Base-by-base conservation (phyloP, 2,113 vertebrate species). In the Vicugna pacos region DNA sequence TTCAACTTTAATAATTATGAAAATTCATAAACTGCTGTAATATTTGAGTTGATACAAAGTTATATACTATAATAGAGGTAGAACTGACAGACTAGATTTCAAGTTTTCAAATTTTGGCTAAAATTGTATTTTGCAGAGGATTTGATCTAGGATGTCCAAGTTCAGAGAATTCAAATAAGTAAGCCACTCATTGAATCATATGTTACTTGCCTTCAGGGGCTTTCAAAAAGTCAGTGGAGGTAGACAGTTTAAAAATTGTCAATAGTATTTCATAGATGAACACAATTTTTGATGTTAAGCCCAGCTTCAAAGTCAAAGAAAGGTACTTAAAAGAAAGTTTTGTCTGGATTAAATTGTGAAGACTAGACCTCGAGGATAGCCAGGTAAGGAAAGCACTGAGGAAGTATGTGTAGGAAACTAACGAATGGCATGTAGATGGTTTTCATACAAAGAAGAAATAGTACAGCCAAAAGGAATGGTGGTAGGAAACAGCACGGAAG, bases 241-340 rank as follows among this genome's bases (percentile, higher is more conserved):
- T 82, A 75, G 72, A 83, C 19, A 64, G 30, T 56, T 76, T 89
- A 64, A 54, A 67, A 93, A 87, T 73, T 67, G 13, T 87, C 90
- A 70, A 1, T 81, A 32, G 81, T 88, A 62, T 13, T 42, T 64
- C 32, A 46, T 83, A 69, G 32, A 52, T 46, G 22, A 81, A 80
- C n/a, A 81, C 15, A 62, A 58, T 70, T 20, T 90, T 94, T 87
- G 50, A 42, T 88, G 6, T 32, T 85, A 80, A 82, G 2, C 28
- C 79, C 10, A 35, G 8, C 14, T 26, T 76, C 48, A 15, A 67
- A 82, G 35, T 67, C 35, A 95, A 73, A 26, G 60, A 85, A 77
- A 82, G n/a, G 38, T 84, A 35, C 38, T 86, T 94, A 17, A 87
- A 89, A 77, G 19, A 65, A 72, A 22, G 9, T 64, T 70, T 81